Evolutionary conservation across 1,140 invertebrate genomes (phyloP), one percentile per base, ranked within the genome.

Genomic region (Aphelenchoides besseyi): DNA sequence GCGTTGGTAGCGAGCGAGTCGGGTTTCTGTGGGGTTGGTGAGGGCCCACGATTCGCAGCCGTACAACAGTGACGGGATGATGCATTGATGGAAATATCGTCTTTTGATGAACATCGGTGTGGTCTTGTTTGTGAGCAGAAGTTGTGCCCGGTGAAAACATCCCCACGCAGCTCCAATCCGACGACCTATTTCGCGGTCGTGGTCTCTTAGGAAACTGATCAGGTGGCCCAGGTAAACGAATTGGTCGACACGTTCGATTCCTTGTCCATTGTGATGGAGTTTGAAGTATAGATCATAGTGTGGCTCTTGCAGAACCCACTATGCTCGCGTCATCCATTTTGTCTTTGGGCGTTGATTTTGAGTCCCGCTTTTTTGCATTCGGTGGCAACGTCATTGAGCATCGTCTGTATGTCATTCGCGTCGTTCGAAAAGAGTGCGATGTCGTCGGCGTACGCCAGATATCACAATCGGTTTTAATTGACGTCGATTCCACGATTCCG

Each of bases 361-460:
- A 72, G 48, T 1, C 74, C 62, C 23, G 70, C 62, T 33, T 53
- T 28, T 59, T 29, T 32, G 23, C 59, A 28, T 36, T 29, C 2
- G 5, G 0, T 1, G 29, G 30, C 0, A 74, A 18, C 36, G 55
- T n/a, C 35, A 2, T 68, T 26, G 8, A 75, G 41, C 35, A 74
- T 77, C 8, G 0, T 8, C 30, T 66, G 37, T 1, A 75, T 26
- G 16, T 33, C 32, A 2, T 3, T 36, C 23, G 32, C 9, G 9
- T 28, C 52, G 8, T 26, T 3, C 1, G 36, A 26, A 1, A 74
- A 3, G 2, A 76, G 72, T 1, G 72, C 74, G 28, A 74, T 66
- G 63, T 73, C 72, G 36, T 73, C 72, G 2, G 72, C 72, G 28
- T 71, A 74, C 32, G 32, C 29, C 1, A 74, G 68, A 28, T 78